phyloP scores from a whole-genome alignment of 1,140 invertebrate species.

The Agrypnia vestita region DNA sequence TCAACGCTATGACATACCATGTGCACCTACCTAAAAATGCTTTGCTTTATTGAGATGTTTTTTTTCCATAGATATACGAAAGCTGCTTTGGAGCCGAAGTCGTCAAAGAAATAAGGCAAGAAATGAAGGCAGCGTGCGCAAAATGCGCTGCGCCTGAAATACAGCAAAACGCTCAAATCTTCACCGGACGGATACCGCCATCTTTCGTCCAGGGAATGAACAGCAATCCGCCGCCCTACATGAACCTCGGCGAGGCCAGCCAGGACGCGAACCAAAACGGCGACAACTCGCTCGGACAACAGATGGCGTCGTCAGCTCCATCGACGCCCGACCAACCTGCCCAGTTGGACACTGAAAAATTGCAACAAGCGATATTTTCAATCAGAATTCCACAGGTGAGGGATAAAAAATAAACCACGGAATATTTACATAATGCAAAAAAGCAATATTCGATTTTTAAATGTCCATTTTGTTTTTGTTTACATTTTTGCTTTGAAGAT shows the following conservation, averaged over 20 bases:
- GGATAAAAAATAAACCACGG: too few relatives aligned
- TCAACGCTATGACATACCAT: too few relatives aligned
- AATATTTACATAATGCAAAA: too few relatives aligned
- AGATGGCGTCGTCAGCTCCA: conserved; percentile 15
- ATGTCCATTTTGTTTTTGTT: too few relatives aligned
- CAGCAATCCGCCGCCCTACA: conserved; percentile 64
- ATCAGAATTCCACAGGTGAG: conserved; percentile 62
- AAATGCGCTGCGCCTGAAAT: conserved; percentile 71
- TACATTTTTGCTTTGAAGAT: too few relatives aligned
- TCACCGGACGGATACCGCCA: conserved; percentile 63
- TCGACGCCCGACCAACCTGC: conserved; percentile 56
- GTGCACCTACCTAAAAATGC: too few relatives aligned
- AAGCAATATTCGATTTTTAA: too few relatives aligned
- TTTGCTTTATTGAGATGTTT: not conserved
- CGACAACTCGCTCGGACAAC: conserved; percentile 32
- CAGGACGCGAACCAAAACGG: conserved; percentile 56
- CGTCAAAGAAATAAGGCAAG: conserved; percentile 77
- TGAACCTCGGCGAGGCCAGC: conserved; percentile 64
- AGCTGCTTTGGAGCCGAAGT: conserved; percentile 79
- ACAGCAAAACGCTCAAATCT: not conserved
- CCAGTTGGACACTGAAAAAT: conserved; percentile 68
- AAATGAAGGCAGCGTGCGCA: conserved; percentile 77
- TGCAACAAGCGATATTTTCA: conserved; percentile 72
- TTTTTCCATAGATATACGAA: conserved; percentile 76
- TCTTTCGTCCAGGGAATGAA: conserved; percentile 66